Base-by-base conservation (phyloP, 2,113 vertebrate genomes). In the Nothocercus nigrocapillus region DNA sequence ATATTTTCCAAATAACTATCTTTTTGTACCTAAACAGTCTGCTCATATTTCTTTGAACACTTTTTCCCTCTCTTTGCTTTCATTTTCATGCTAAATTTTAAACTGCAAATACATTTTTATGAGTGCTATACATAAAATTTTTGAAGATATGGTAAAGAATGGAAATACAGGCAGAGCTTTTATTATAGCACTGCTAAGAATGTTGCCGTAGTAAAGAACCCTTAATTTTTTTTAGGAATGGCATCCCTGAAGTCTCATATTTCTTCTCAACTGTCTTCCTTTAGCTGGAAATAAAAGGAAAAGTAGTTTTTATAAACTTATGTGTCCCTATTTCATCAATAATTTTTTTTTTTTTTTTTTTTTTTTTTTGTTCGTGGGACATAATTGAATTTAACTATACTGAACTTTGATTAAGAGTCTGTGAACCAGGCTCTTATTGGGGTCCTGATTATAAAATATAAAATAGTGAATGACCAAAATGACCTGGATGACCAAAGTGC, bases 221-320 rank as follows among this genome's bases (percentile, higher is more conserved):
- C 75, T 88, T 90, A 95, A 93, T 95, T 93, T 93, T 49, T 49
- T 92, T 90, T 93, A 93, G 89, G 76, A 92, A 84, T 86, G 69
- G 42, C 68, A 76, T 88, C 77, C 62, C 80, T 90, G 73, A 89
- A 87, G 83, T 84, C 38, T 79, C 38, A n/a, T 24, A 40, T 82
- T 95, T 92, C 56, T 88, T 59, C 36, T 94, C 77, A 36, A 14
- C 36, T 90, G 73, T 32, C 36, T 96, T 92, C 45, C 69, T 86
- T 63, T 36, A 84, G 42, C 21, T 82, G 69, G 24, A 62, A 82
- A 92, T 11, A 44, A 49, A 92, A n/a, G n/a, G 47, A 70, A 74
- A 81, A 78, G 67, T 32, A 21, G 13, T 83, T 93, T n/a, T 74
- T 81, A 19, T 24, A 58, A 86, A 72, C 13, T 61, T 1, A 27